Percentiles rank a stretch among this genome's conserved stretches.
These are phyloP conservation scores for Drosophila testacea DNA, from an alignment of 2,888 invertebrate genomes.

Conservation along the genomic window DNA sequence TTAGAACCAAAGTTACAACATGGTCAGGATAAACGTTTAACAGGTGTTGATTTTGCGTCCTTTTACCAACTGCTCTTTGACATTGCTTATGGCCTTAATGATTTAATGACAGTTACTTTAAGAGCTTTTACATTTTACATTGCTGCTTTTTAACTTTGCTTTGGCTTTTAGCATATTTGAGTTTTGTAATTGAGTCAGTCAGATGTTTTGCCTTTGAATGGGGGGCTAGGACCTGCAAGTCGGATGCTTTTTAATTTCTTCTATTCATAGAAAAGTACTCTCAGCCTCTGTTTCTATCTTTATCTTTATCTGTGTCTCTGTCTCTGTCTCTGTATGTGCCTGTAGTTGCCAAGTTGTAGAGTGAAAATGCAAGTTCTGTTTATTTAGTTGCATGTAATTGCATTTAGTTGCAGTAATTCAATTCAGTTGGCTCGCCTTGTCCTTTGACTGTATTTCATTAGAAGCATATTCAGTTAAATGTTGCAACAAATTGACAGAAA, in stretches of 20 bases:
- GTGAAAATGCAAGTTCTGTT: conserved; percentile 64
- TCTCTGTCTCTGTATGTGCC: neutral
- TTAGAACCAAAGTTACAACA: conserved; percentile 29
- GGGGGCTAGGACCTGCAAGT: conserved; percentile 11
- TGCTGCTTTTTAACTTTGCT: conserved; percentile 22
- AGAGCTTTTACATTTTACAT: conserved; percentile 10
- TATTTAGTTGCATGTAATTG: conserved; percentile 74
- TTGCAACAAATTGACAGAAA: conserved; percentile 47
- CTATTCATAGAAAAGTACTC: conserved; percentile 43
- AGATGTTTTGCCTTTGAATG: conserved; percentile 27
- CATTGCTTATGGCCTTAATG: conserved; percentile 46
- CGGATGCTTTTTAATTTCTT: conserved; percentile 54
- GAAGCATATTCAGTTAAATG: conserved; percentile 56
- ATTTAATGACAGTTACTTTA: conserved; percentile 48
- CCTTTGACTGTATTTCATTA: conserved; percentile 65
- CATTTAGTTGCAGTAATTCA: conserved; percentile 68
- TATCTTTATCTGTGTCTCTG: neutral
- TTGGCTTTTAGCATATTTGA: conserved; percentile 22
- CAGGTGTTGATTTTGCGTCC: conserved; percentile 54
- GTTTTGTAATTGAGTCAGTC: conserved; percentile 43
- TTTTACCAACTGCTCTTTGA: conserved; percentile 25
- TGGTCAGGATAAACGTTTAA: conserved; percentile 28
- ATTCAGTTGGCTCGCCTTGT: conserved; percentile 52
- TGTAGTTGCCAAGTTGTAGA: conserved; percentile 15
- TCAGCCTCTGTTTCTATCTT: neutral